These are phyloP conservation scores for Liasis olivaceus DNA, from an alignment of 2,797 vertebrate genomes.

Conservation along the genomic window DNA sequence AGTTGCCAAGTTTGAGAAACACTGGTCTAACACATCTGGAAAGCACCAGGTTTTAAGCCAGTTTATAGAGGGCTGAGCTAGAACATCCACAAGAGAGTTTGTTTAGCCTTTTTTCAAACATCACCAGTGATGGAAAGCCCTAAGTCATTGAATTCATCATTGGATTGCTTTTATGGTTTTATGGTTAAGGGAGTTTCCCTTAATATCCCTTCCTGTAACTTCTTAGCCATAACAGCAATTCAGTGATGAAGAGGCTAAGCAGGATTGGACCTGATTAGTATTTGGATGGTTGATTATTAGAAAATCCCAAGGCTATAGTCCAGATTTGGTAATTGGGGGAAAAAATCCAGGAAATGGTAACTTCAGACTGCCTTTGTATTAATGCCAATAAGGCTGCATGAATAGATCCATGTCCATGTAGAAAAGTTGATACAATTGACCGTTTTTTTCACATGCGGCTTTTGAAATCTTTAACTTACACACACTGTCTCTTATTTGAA, in stretches of 20 bases:
- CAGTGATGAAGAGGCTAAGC: not conserved
- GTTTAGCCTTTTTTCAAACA: not conserved
- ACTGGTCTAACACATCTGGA: not conserved
- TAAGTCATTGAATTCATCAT: not conserved
- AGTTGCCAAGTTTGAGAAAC: not conserved
- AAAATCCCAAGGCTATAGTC: not conserved
- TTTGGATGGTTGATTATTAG: not conserved
- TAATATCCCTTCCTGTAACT: not conserved
- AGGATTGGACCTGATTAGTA: not conserved
- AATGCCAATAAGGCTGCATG: not conserved
- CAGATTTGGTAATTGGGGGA: not conserved
- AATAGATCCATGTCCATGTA: not conserved
- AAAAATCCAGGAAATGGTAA: not conserved
- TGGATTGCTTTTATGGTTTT: not conserved
- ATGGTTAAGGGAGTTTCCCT: not conserved
- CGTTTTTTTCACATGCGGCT: not conserved
- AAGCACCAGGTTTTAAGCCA: not conserved
- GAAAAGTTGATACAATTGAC: not conserved
- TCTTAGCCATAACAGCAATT: not conserved
- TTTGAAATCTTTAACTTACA: constrained; percentile 17
- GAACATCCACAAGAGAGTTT: not conserved
- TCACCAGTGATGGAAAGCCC: not conserved
- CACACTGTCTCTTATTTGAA: constrained; percentile 71
- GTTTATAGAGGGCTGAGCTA: not conserved
- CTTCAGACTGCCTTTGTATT: not conserved